Evolutionary conservation across 2,888 invertebrate species (phyloP).

Genomic region (Parelbella ahira): DNA sequence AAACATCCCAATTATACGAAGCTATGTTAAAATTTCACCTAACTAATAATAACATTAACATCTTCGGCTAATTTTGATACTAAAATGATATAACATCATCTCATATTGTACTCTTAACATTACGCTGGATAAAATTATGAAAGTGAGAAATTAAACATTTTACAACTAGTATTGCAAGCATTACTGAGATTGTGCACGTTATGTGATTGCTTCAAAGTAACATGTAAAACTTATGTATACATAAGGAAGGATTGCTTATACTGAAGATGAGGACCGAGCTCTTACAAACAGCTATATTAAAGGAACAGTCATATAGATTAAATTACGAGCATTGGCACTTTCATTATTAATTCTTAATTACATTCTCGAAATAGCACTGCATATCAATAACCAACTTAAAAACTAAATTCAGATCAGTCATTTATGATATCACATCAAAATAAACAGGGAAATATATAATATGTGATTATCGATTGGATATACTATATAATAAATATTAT

Average conservation of each 20-base stretch:
- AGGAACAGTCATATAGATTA: conserved; percentile 79
- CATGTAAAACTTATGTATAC: conserved; percentile 53
- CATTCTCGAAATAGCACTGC: conserved; percentile 80
- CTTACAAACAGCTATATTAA: conserved; percentile 55
- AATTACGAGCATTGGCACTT: conserved; percentile 82
- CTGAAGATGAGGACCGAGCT: conserved; percentile 49
- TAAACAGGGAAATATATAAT: conserved; percentile 78
- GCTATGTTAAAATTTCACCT: conserved; percentile 80
- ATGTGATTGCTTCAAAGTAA: conserved; percentile 61
- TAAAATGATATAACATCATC: conserved; percentile 80
- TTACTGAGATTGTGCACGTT: conserved; percentile 80
- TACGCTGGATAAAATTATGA: conserved; percentile 73
- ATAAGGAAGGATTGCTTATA: conserved; percentile 61
- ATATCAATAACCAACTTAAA: conserved; percentile 81
- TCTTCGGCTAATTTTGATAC: conserved; percentile 82
- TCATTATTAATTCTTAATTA: conserved; percentile 80
- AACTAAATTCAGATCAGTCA: conserved; percentile 83
- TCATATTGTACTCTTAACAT: conserved; percentile 82
- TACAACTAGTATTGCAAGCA: conserved; percentile 79
- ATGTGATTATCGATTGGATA: conserved; percentile 77
- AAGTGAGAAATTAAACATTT: conserved; percentile 67
- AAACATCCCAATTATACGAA: conserved; percentile 81
- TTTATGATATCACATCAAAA: conserved; percentile 83
- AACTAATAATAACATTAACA: conserved; percentile 80
- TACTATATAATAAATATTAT: conserved; percentile 72